These are phyloP conservation scores for Sinohyriopsis cumingii DNA, from an alignment of 2,888 invertebrate species.

Conservation along the genomic window DNA sequence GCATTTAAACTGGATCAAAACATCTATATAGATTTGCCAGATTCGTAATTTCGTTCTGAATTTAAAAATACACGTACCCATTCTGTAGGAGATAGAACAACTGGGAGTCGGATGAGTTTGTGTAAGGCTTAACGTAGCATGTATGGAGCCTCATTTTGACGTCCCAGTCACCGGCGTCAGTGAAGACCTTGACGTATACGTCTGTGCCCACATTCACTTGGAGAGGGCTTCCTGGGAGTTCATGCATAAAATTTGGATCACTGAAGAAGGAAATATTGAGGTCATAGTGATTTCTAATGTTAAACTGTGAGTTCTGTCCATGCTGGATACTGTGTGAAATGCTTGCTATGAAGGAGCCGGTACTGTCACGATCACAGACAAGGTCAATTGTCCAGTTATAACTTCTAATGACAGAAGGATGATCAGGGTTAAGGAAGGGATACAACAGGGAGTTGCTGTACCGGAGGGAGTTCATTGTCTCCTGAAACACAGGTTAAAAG, in stretches of 20 bases:
- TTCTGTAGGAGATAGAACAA: background rate
- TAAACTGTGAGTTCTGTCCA: background rate
- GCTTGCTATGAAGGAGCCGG: background rate
- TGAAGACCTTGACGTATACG: background rate
- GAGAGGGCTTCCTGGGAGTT: background rate
- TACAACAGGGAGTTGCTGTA: background rate
- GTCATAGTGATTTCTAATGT: background rate
- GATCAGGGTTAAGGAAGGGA: background rate
- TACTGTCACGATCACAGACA: background rate
- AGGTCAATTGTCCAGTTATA: background rate
- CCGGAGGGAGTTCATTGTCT: background rate
- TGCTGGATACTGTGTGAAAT: no score
- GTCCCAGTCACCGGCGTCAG: background rate
- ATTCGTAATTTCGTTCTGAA: background rate
- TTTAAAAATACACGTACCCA: background rate
- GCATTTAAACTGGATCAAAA: no score
- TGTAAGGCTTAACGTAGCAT: background rate
- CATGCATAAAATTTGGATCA: background rate
- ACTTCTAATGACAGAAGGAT: background rate
- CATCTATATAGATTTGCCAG: no score
- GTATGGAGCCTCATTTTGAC: background rate
- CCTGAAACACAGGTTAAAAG: background rate
- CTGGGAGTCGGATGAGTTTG: background rate
- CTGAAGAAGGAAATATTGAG: background rate
- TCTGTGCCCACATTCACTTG: background rate